Evolutionary conservation across 2,888 invertebrate genomes (phyloP).

Genomic region (Spodoptera littoralis): DNA sequence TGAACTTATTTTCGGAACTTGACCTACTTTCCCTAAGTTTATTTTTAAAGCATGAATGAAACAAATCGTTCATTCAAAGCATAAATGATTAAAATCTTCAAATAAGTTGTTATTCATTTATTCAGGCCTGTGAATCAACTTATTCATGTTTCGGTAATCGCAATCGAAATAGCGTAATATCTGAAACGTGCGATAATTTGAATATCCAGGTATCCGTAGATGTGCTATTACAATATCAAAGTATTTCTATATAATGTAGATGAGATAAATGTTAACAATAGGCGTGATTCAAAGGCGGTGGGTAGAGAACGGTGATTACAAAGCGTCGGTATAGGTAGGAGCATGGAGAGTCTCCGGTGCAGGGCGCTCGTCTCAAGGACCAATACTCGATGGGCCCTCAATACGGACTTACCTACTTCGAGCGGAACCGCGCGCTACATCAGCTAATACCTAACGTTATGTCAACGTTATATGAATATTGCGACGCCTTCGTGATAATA

Average conservation of each 20-base stretch:
- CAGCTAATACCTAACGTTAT: slow-evolving; percentile 59
- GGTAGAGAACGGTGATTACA: slow-evolving; percentile 61
- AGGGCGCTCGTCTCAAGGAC: slow-evolving; percentile 81
- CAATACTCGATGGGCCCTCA: slow-evolving; percentile 78
- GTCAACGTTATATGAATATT: slow-evolving; percentile 45
- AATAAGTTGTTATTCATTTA: slow-evolving; percentile 57
- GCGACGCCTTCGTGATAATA: slow-evolving; percentile 14
- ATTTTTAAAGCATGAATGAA: slow-evolving; percentile 32
- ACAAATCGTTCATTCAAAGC: slow-evolving; percentile 33
- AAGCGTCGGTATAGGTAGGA: slow-evolving; percentile 59
- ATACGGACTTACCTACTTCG: slow-evolving; percentile 62
- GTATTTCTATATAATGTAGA: slow-evolving; percentile 57
- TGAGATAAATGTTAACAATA: slow-evolving; percentile 65
- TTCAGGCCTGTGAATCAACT: slow-evolving; percentile 47
- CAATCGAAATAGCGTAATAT: slow-evolving; percentile 45
- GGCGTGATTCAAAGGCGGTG: slow-evolving; percentile 62
- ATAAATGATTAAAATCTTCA: slow-evolving; percentile 44
- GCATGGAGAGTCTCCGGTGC: slow-evolving; percentile 72
- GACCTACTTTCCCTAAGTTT: slow-evolving; percentile 19
- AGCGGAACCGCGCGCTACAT: slow-evolving; percentile 46
- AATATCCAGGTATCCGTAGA: slow-evolving; percentile 25
- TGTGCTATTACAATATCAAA: slow-evolving; percentile 65
- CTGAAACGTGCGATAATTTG: slow-evolving; percentile 32
- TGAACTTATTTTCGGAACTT: slow-evolving; percentile 1
- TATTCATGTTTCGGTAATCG: slow-evolving; percentile 50